Percentiles rank a stretch among this genome's conserved stretches.
These are phyloP conservation scores for Ovis canadensis DNA, from an alignment of 2,113 vertebrate species.

Conservation along the genomic window DNA sequence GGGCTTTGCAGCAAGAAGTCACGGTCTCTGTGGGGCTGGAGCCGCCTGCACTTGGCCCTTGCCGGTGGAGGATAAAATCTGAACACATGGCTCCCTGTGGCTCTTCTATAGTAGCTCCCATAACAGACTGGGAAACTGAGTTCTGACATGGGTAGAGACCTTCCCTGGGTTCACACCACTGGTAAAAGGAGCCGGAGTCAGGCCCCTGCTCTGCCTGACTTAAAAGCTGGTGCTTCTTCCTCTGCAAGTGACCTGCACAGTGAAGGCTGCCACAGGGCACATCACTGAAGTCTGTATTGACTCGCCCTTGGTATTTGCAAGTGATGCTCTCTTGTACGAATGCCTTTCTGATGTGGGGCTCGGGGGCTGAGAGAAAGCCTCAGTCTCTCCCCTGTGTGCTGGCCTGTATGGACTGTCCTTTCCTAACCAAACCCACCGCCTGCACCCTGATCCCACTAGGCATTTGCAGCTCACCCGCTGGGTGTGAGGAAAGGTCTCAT, in stretches of 20 bases:
- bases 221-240: not conserved
- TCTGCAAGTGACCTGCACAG: not conserved
- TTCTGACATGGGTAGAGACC: not conserved
- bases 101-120: too few relatives aligned
- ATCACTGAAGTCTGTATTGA: not conserved
- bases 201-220: not conserved
- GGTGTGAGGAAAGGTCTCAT: not conserved
- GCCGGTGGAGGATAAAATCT: not conserved
- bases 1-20: not conserved
- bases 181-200: not conserved
- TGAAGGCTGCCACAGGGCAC: not conserved
- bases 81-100: fast-evolving
- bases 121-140: not conserved
- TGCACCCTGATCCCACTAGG: not conserved
- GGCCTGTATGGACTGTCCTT: not conserved
- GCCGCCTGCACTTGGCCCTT: not conserved
- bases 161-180: not conserved
- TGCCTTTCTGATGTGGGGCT: not conserved
- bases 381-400: not conserved
- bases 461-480: not conserved
- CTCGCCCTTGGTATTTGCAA: not conserved
- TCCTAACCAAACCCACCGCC: fast-evolving
- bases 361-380: not conserved
- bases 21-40: not conserved
- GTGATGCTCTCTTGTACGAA: not conserved